A percentile compares a stretch with the other conserved stretches of the same genome.
These are phyloP conservation scores for Phrynocephalus forsythii DNA, from an alignment of 2,797 vertebrate genomes.

Conservation along the genomic window DNA sequence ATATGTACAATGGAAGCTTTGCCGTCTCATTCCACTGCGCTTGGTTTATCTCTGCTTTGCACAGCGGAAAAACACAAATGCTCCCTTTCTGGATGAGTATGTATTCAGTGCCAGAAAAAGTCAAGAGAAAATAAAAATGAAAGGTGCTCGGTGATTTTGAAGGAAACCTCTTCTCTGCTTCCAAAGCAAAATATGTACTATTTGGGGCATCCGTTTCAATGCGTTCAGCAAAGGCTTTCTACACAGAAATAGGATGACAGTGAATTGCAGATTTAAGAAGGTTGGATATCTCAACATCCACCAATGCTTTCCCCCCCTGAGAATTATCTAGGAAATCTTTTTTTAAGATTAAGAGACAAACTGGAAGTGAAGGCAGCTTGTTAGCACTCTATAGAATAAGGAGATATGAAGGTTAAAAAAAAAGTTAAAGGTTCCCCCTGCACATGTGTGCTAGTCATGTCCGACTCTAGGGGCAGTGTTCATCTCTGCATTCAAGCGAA, in stretches of 20 bases:
- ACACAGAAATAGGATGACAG: neutral
- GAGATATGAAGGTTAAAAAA: no score
- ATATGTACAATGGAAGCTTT: neutral
- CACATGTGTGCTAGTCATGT: no score
- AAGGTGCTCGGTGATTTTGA: neutral
- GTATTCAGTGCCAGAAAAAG: neutral
- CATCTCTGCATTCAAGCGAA: no score
- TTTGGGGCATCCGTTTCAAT: neutral
- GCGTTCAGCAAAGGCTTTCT: neutral
- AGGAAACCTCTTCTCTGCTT: neutral
- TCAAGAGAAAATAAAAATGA: neutral
- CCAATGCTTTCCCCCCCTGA: no score
- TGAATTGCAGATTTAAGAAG: neutral
- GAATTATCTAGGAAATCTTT: no score
- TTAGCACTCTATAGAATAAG: no score
- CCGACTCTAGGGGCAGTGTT: no score
- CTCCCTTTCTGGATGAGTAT: neutral
- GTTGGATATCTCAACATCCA: neutral
- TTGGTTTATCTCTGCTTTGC: neutral
- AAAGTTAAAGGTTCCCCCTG: no score
- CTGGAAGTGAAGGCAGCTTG: no score
- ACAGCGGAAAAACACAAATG: neutral
- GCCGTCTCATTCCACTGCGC: conserved; percentile 24
- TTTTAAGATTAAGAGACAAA: no score
- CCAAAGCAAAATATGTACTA: neutral